Percentiles rank a stretch among this genome's conserved stretches.
phyloP scores from a whole-genome alignment of 2,113 vertebrate genomes.

The Oncorhynchus clarkii region DNA sequence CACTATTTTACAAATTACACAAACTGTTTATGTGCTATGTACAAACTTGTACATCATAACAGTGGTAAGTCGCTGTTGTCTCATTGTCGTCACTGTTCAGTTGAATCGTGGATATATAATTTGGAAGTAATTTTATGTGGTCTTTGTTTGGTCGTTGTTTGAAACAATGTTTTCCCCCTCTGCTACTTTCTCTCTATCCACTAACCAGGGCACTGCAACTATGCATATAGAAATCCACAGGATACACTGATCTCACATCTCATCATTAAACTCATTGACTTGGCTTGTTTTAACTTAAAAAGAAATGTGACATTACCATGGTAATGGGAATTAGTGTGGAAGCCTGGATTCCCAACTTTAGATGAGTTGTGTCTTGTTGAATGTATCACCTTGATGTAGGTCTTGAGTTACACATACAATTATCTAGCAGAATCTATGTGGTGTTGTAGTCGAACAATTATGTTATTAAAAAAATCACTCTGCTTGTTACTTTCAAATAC shows the following conservation, averaged over 20 bases:
- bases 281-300: not conserved
- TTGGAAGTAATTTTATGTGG: not conserved
- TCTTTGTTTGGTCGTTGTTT: not conserved
- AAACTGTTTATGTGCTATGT: no score
- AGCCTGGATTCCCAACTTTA: slow-evolving; percentile 5
- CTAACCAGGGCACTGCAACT: not conserved
- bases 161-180: not conserved
- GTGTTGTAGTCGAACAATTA: slow-evolving; percentile 52
- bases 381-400: slow-evolving; percentile 41
- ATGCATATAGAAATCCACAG: not conserved
- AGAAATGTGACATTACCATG: slow-evolving; percentile 16
- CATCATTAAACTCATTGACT: not conserved
- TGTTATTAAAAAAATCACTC: slow-evolving; percentile 57
- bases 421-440: slow-evolving; percentile 45
- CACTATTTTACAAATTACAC: no score
- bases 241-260: not conserved
- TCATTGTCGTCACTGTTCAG: not conserved
- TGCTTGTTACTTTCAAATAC: slow-evolving; percentile 42
- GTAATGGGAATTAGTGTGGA: slow-evolving; percentile 22
- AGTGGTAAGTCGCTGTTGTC: no score
- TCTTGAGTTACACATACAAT: slow-evolving; percentile 33
- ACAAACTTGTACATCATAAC: no score
- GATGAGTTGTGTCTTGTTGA: slow-evolving; percentile 28
- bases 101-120: not conserved
- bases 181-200: not conserved